Percentiles rank a stretch among this genome's conserved stretches.
Conservation (phyloP, 2,797 vertebrate genomes). For the Myotis findleyi region DNA sequence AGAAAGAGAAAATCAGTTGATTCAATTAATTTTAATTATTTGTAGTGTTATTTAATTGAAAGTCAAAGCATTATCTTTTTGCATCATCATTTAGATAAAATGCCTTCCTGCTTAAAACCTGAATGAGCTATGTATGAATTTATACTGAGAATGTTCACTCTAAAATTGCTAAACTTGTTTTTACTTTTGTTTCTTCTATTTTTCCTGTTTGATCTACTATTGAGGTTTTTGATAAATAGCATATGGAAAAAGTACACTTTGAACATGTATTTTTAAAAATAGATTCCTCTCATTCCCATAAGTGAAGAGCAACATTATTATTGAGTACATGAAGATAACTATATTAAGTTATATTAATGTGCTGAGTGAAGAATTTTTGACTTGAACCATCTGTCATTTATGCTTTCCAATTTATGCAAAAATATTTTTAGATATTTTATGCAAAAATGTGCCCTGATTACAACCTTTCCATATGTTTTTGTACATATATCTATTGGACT, state of each 20-base stretch:
- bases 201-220: conserved; percentile 1
- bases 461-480: neutral
- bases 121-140: neutral
- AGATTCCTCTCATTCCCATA: neutral
- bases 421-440: conserved; percentile 16
- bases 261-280: neutral
- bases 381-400: neutral
- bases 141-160: neutral
- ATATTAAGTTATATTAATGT: conserved; percentile 36
- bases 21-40: conserved; percentile 3
- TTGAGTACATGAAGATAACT: conserved; percentile 16
- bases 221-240: neutral
- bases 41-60: neutral
- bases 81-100: neutral
- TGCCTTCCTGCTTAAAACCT: neutral
- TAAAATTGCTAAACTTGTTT: neutral
- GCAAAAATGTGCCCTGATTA: neutral
- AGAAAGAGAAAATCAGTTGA: neutral
- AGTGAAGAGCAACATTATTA: neutral
- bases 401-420: conserved; percentile 6
- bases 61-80: neutral
- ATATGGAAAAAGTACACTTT: neutral
- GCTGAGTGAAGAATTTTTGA: neutral
- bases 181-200: conserved; percentile 18
- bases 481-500: neutral